phyloP scores from a whole-genome alignment of 2,113 vertebrate species.

The Pithys albifrons region DNA sequence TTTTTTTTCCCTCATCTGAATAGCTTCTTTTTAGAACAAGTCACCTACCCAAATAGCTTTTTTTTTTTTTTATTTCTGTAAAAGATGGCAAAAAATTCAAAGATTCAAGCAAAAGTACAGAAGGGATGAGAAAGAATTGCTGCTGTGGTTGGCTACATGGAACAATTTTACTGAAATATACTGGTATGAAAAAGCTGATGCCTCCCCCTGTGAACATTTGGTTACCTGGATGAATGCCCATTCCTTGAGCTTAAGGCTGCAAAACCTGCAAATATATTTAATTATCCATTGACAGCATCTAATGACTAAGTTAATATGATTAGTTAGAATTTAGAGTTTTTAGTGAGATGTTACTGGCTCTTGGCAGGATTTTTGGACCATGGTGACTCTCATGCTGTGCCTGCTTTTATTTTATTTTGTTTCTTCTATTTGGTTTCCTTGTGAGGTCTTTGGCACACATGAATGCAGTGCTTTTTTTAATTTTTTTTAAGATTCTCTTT shows the following conservation, averaged over 20 bases:
- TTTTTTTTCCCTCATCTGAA: background rate
- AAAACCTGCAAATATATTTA: slow-evolving; percentile 12
- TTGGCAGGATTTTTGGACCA: background rate
- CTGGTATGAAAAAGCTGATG: background rate
- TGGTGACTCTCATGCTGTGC: background rate
- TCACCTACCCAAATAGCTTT: background rate
- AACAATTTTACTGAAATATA: background rate
- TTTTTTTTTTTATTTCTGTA: background rate
- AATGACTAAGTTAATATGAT: slow-evolving; percentile 37
- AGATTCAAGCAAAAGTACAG: background rate
- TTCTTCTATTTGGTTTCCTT: background rate
- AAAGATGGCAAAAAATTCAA: background rate
- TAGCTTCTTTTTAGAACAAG: background rate
- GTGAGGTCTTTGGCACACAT: background rate
- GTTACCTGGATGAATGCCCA: slow-evolving; percentile 32
- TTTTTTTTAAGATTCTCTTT: background rate
- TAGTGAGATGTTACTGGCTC: background rate
- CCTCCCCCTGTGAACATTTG: background rate
- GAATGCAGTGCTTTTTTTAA: background rate
- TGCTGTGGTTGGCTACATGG: background rate
- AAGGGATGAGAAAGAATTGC: background rate
- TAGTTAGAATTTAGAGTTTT: slow-evolving; percentile 7
- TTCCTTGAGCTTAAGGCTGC: background rate
- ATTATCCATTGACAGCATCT: slow-evolving; percentile 32
- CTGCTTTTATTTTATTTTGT: background rate